Conservation (phyloP, 1,140 invertebrate species). For the Spodoptera frugiperda region DNA sequence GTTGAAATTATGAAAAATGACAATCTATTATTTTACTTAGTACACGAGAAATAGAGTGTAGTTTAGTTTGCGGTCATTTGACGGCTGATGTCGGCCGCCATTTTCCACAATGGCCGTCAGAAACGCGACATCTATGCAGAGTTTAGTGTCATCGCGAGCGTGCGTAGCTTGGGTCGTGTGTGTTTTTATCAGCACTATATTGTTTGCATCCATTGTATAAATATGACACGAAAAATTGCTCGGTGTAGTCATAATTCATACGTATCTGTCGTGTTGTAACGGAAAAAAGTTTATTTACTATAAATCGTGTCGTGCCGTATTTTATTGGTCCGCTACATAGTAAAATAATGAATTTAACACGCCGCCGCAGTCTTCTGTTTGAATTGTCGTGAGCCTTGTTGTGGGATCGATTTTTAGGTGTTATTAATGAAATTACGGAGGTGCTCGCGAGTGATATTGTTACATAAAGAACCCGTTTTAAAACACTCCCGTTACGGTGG, state of each 20-base stretch:
- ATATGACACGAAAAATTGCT: conserved; percentile 54
- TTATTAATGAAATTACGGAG: conserved; percentile 85
- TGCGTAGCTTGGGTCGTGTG: conserved; percentile 65
- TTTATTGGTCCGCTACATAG: conserved; percentile 62
- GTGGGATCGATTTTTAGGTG: conserved; percentile 84
- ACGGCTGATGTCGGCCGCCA: conserved; percentile 74
- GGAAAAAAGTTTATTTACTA: conserved; percentile 39
- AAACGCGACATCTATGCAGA: conserved; percentile 79
- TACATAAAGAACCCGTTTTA: conserved; percentile 68
- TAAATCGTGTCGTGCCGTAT: conserved; percentile 50
- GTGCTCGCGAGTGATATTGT: conserved; percentile 79
- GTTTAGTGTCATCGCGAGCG: conserved; percentile 81
- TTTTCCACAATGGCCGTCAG: conserved; percentile 79
- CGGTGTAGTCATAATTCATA: conserved; percentile 36
- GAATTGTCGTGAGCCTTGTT: conserved; percentile 81
- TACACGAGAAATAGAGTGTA: conserved; percentile 45
- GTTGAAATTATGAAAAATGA: conserved; percentile 52
- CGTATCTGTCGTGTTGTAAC: conserved; percentile 34
- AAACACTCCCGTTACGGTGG: conserved; percentile 59
- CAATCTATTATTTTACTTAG: conserved; percentile 53
- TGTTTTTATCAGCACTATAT: conserved; percentile 53
- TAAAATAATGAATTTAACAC: conserved; percentile 82
- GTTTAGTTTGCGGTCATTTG: conserved; percentile 61
- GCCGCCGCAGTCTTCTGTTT: conserved; percentile 77
- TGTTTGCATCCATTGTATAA: conserved; percentile 78